phyloP scores from a whole-genome alignment of 2,113 vertebrate genomes.

The Agapornis roseicollis region DNA sequence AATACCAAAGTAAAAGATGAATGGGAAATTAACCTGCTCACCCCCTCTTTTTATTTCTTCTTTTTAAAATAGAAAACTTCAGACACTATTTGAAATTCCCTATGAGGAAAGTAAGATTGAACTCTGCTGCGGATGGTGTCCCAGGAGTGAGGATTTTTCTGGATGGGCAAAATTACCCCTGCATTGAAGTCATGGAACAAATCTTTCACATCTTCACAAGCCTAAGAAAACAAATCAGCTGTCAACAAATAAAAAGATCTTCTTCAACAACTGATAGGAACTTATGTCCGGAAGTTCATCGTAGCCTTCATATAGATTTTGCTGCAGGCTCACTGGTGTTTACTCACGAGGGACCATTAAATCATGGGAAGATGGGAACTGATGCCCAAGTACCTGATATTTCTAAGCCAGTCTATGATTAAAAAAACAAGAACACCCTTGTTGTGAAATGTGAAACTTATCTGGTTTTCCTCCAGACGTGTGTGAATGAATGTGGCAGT shows the following conservation, averaged over 20 bases:
- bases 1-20: not conserved
- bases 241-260: not conserved
- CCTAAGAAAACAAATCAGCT: not conserved
- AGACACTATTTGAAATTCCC: not conserved
- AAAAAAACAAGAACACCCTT: not conserved
- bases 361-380: not conserved
- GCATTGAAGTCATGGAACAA: not conserved
- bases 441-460: not conserved
- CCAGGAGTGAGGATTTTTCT: not conserved
- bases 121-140: not conserved
- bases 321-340: not conserved
- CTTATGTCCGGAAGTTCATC: not conserved
- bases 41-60: not conserved
- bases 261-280: not conserved
- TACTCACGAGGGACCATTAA: not conserved
- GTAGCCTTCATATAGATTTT: not conserved
- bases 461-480: not conserved
- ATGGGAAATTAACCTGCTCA: not conserved
- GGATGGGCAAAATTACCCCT: not conserved
- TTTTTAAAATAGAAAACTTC: not conserved
- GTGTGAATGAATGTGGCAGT: not conserved
- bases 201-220: not conserved
- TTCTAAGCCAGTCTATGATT: not conserved
- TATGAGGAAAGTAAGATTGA: not conserved
- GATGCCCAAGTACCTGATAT: not conserved